Percentiles rank a stretch among this genome's conserved stretches.
These are phyloP conservation scores for Tinea trinotella DNA, from an alignment of 2,888 invertebrate species.

Conservation along the genomic window DNA sequence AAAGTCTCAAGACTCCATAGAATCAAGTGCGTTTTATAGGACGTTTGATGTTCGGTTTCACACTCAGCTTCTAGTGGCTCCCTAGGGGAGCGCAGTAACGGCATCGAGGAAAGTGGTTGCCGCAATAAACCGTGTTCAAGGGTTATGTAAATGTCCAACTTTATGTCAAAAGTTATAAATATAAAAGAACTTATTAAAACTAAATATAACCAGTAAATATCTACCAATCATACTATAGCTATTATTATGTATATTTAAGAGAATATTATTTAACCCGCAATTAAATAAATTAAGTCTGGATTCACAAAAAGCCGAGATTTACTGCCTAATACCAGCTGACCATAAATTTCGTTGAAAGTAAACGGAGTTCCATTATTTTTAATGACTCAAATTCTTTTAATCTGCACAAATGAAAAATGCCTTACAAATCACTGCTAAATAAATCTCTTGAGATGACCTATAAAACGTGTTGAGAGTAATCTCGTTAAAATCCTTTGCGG, in stretches of 20 bases:
- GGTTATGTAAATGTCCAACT: slow-evolving; percentile 14
- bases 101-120: slow-evolving; percentile 44
- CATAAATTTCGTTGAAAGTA: slow-evolving; percentile 44
- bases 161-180: slow-evolving; percentile 4
- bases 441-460: slow-evolving; percentile 61
- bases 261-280: slow-evolving; percentile 7
- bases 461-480: slow-evolving; percentile 56
- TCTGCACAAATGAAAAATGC: slow-evolving; percentile 48
- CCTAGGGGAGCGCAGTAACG: slow-evolving; percentile 51
- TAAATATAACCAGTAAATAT: slow-evolving; percentile 9
- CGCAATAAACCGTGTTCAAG: slow-evolving; percentile 7
- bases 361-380: slow-evolving; percentile 48
- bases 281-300: slow-evolving; percentile 13
- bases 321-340: slow-evolving; percentile 17
- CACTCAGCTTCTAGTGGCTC: slow-evolving; percentile 53
- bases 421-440: slow-evolving; percentile 55
- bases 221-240: neutral
- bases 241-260: neutral
- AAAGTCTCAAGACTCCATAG: slow-evolving; percentile 36
- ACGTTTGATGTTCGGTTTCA: slow-evolving; percentile 63
- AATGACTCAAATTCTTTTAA: slow-evolving; percentile 55
- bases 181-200: slow-evolving; percentile 9
- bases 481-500: slow-evolving; percentile 62
- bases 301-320: slow-evolving; percentile 13
- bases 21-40: slow-evolving; percentile 64